Evolutionary conservation across 2,113 vertebrate species (phyloP), one percentile per base, ranked within the genome.

Genomic region (Clarias macrocephalus): DNA sequence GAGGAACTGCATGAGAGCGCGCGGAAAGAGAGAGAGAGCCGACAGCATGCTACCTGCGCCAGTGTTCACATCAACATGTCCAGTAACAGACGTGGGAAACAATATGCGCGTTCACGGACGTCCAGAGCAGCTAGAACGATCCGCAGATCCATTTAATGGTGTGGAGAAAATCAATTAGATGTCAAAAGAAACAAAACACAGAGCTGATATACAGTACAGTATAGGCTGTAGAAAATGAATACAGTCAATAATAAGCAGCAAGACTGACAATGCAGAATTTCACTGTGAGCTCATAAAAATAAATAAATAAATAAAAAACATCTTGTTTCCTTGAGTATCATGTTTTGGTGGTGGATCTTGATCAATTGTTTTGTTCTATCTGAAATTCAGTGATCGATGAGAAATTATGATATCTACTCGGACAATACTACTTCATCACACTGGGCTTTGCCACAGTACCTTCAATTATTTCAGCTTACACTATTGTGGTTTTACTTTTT

Each of bases 171-270:
- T 90, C 87, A 85, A 89, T 89, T 11, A 42, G 70, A 73, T 70
- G 73, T 60, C 80, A 72, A 82, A 62, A 56, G 63, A 70, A 87
- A 87, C 92, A 90, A 90, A 92, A 91, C 63, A 63, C 89, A 93
- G 92, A 88, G 91, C 88, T 80, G 80, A 80, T 30, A 48, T 65
- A 37, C 33, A 37, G 33, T 37, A 37, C 33, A 37, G 33, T 37
- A 72, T 48, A n/a, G 57, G 52, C 30, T 57, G 75, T 54, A 87
- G 75, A 85, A 88, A 83, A 86, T 77, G 56, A 62, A 80, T 16
- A 57, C n/a, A 59, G 80, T 81, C 81, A 25, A 86, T 84, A 76
- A 84, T 54, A 79, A 83, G 65, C 59, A 25, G 30, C 56, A 62
- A 52, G 37, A 60, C 65, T 30, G 59, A 81, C 30, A 73, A 57